Evolutionary conservation across 2,797 vertebrate species (phyloP), one percentile per base, ranked within the genome.

Genomic region (Graptemys geographica): DNA sequence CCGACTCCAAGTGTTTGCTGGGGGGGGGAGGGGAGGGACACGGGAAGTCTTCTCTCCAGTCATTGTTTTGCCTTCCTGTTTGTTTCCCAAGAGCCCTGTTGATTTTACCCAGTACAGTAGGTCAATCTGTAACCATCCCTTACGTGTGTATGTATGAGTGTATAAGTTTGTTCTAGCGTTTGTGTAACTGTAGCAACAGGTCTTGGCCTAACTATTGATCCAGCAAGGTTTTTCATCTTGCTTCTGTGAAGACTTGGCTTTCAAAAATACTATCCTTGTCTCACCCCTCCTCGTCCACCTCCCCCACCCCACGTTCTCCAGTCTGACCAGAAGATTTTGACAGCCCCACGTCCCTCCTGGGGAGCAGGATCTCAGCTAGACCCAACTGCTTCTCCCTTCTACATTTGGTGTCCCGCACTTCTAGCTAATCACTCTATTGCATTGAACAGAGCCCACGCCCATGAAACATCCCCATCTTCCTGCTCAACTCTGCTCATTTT

Each of bases 161-260:
- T 93, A 96, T 97, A 97, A 95, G 94, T 97, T 97, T 97, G 98
- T 98, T 97, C 97, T 98, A 95, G 97, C 97, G 6, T 96, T 92
- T 91, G 95, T 97, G 97, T 98, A 97, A 93, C 98, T 89, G 86
- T 97, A 97, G 97, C 97, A 97, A 97, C 97, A 96, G 96, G 97
- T 96, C 97, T 97, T 93, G 96, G 97, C 97, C 93, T 95, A 92
- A 83, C 55, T 10, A 84, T 91, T 92, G 94, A 96, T 87, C 96
- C 93, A 87, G 94, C 94, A 33, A 90, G 89, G 89, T 95, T 95
- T 56, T 94, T 90, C 94, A 74, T 96, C 95, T 91, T 79, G 89
- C 96, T 96, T 94, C 4, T 18, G 94, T 94, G 96, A 96, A 95
- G 93, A 94, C 96, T 82, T 95, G 94, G 96, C 96, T 95, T 94